Evolutionary conservation across 1,140 invertebrate species (phyloP).

Genomic region (Dendrolimus kikuchii): DNA sequence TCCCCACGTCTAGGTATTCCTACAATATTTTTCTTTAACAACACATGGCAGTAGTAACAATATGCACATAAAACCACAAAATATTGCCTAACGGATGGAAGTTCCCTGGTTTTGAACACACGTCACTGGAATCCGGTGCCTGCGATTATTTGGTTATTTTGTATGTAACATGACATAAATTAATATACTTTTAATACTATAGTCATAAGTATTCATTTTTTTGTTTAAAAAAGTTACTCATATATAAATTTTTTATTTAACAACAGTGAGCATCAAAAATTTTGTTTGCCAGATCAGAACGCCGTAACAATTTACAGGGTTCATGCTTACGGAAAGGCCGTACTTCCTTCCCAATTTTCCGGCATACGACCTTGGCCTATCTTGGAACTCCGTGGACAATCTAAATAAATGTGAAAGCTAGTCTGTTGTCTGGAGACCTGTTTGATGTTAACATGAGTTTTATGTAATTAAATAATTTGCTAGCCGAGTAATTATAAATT

Average conservation of each 20-base stretch:
- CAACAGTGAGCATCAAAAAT: neutral
- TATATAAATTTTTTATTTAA: too few species aligned
- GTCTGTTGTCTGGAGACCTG: slow-evolving; percentile 8
- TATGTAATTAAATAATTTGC: neutral
- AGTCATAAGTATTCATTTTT: too few species aligned
- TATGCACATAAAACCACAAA: too few species aligned
- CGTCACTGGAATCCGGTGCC: too few species aligned
- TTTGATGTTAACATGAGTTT: slow-evolving; percentile 7
- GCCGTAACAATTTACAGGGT: slow-evolving; percentile 4
- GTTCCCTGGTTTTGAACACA: too few species aligned
- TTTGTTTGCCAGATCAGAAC: neutral
- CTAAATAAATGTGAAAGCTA: slow-evolving; percentile 11
- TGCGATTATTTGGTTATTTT: too few species aligned
- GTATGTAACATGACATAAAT: too few species aligned
- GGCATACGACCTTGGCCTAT: slow-evolving; percentile 29
- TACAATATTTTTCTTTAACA: too few species aligned
- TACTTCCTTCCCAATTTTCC: slow-evolving; percentile 27
- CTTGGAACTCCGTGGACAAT: slow-evolving; percentile 9
- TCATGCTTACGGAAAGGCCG: slow-evolving; percentile 20
- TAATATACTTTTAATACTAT: too few species aligned
- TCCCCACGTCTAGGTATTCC: too few species aligned
- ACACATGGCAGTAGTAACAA: too few species aligned
- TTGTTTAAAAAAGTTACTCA: neutral
- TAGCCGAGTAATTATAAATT: neutral
- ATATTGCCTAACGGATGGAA: too few species aligned